Evolutionary conservation across 2,888 invertebrate genomes (phyloP), one percentile per base, ranked within the genome.

Genomic region (Camptogramma bilineatum): DNA sequence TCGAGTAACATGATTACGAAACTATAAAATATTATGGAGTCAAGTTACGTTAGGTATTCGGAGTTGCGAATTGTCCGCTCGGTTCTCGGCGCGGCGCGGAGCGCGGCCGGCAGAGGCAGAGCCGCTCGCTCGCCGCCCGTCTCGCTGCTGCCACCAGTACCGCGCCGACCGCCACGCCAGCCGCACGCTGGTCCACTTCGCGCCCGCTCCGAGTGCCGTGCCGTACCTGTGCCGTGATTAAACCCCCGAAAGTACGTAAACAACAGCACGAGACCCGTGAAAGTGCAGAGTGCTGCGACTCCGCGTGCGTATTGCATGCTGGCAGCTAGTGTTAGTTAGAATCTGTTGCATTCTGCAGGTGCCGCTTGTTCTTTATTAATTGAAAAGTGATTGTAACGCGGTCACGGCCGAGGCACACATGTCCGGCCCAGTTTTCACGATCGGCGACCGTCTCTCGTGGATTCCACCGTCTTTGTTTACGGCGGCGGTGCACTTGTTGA

Each of bases 361-460:
- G 91, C 47, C 34, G 31, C 79, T 82, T 79, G 83, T 88, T 89
- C 83, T 90, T 90, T 89, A 90, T 90, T 92, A 90, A 90, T 91
- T 90, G 91, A 91, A 92, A 92, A 92, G 92, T 92, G 92, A 91
- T 91, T 91, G 92, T 90, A 91, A 88, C 79, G 84, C 87, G 92
- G 92, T 87, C 92, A 91, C 88, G 91, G 92, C 88, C 91, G 89
- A 85, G 85, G 85, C 90, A 90, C 90, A 90, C 85, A 90, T 91
- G 91, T 91, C 91, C 92, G 91, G 90, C 88, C 90, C 88, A 90
- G 91, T 91, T 92, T 91, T 91, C 90, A 89, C 91, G 91, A 84
- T 77, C 82, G 83, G 77, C 82, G 82, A 65, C 80, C 82, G 83
- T 81, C 82, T 85, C 79, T 75, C 79, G 83, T 83, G 82, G 86